Evolutionary conservation across 2,113 vertebrate species (phyloP).

Genomic region (Catharus fuscescens): DNA sequence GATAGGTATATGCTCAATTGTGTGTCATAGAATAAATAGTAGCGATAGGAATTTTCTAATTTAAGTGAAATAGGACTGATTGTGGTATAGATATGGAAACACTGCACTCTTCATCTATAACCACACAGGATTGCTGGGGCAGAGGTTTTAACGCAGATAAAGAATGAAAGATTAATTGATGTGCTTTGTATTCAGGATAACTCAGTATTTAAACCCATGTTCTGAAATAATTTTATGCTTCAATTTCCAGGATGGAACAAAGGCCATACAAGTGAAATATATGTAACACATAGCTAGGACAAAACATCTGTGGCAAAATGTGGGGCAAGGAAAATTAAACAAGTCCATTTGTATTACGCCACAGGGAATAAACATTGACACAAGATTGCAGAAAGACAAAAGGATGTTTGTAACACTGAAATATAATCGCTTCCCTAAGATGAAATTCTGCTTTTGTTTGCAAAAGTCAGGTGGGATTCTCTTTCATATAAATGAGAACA

Average conservation of each 20-base stretch:
- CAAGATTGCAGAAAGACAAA: neutral
- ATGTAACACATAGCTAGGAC: neutral
- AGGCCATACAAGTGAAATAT: neutral
- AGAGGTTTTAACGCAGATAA: neutral
- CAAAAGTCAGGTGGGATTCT: neutral
- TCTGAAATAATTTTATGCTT: neutral
- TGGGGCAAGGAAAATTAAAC: neutral
- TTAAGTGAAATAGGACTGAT: neutral
- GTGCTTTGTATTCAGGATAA: neutral
- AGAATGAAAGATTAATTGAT: neutral
- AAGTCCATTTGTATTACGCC: neutral
- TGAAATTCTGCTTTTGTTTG: neutral
- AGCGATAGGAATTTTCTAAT: neutral
- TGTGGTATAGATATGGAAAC: neutral
- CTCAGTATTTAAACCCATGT: neutral
- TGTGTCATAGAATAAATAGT: neutral
- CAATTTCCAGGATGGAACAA: neutral
- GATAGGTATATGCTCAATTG: neutral
- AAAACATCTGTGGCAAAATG: neutral
- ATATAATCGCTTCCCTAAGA: neutral
- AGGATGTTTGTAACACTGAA: neutral
- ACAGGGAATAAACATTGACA: neutral
- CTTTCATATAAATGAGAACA: neutral
- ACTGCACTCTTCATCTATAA: neutral
- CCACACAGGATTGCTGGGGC: neutral